A percentile compares a stretch with the other conserved stretches of the same genome.
Conservation (phyloP, 2,797 vertebrate species). For the Argya squamiceps region DNA sequence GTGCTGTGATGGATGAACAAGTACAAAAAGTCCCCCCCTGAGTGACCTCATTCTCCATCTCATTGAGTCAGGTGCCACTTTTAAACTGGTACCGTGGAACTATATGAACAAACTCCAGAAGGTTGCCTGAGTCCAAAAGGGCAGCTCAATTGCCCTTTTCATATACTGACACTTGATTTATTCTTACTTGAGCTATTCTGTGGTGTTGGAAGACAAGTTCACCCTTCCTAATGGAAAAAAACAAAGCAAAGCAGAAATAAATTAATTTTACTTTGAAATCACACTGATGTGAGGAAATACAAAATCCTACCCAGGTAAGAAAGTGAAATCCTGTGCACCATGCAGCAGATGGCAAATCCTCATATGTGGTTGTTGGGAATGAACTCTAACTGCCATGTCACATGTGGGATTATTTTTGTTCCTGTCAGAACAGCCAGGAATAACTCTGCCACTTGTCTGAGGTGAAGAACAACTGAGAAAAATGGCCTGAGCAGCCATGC, state of each 20-base stretch:
- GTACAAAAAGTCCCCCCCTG: background rate
- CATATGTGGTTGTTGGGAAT: rapidly evolving
- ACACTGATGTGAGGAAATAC: background rate
- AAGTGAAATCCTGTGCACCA: background rate
- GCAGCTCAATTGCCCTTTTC: background rate
- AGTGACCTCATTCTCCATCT: background rate
- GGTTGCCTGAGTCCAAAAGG: background rate
- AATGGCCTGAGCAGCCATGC: background rate
- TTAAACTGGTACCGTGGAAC: background rate
- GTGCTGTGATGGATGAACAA: background rate
- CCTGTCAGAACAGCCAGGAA: background rate
- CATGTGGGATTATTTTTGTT: background rate
- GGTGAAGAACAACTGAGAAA: background rate
- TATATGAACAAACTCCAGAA: background rate
- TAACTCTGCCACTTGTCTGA: background rate
- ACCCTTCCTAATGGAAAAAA: background rate
- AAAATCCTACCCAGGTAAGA: background rate
- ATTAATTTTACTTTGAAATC: background rate
- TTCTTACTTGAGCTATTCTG: background rate
- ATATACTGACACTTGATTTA: background rate
- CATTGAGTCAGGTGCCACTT: background rate
- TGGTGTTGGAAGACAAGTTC: background rate
- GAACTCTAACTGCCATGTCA: rapidly evolving
- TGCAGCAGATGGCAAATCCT: background rate
- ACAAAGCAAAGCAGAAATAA: rapidly evolving